A percentile compares a stretch with the other conserved stretches of the same genome.
Conservation (phyloP, 2,797 vertebrate genomes). For the Callimico goeldii region DNA sequence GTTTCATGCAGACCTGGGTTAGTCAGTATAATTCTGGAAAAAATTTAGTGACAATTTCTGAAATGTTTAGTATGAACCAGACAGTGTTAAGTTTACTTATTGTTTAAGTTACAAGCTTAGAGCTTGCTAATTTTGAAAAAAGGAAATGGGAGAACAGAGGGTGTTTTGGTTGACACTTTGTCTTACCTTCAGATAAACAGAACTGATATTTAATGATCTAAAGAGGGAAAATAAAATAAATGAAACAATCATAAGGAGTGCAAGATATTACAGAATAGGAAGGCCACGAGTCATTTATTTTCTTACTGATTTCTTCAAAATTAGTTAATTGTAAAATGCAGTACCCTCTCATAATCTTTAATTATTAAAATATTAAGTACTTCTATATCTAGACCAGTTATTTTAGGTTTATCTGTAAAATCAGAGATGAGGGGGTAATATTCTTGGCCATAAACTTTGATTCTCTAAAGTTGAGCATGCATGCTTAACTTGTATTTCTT, state of each 20-base stretch:
- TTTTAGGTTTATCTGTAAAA: slow-evolving; percentile 66
- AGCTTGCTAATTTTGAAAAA: slow-evolving; percentile 80
- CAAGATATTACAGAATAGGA: slow-evolving; percentile 87
- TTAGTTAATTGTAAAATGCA: slow-evolving; percentile 87
- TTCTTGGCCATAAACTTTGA: slow-evolving; percentile 58
- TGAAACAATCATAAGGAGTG: slow-evolving; percentile 89
- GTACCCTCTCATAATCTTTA: slow-evolving; percentile 83
- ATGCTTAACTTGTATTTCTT: slow-evolving; percentile 47
- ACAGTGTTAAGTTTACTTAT: slow-evolving; percentile 85
- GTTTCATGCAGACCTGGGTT: slow-evolving; percentile 92
- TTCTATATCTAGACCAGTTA: slow-evolving; percentile 63
- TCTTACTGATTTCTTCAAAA: slow-evolving; percentile 80
- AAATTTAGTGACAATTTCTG: slow-evolving; percentile 84
- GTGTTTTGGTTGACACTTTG: slow-evolving; percentile 88
- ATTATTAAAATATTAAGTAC: slow-evolving; percentile 32
- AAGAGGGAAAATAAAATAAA: slow-evolving; percentile 92
- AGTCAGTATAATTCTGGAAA: slow-evolving; percentile 86
- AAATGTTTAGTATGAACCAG: slow-evolving; percentile 87
- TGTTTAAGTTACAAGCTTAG: slow-evolving; percentile 86
- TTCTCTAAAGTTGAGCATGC: slow-evolving; percentile 27
- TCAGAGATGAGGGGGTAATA: neutral
- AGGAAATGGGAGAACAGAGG: slow-evolving; percentile 86
- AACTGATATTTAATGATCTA: slow-evolving; percentile 99
- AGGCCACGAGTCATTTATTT: slow-evolving; percentile 86
- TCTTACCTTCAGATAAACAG: slow-evolving; percentile 99